Evolutionary conservation across 1,140 invertebrate species (phyloP), one percentile per base, ranked within the genome.

Genomic region (Zaprionus nigranus): DNA sequence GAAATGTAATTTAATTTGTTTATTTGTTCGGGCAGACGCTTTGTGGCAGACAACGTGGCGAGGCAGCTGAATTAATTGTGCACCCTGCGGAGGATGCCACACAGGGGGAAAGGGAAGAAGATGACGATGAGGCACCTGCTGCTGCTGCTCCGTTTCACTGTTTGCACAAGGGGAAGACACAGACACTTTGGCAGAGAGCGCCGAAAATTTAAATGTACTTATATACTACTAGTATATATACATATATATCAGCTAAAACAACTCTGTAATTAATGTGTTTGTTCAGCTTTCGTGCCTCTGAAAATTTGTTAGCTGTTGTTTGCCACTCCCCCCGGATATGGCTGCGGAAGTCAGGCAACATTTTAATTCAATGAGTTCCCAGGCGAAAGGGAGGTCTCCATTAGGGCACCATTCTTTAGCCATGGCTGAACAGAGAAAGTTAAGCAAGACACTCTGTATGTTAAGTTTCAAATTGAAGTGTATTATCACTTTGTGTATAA

Each of bases 1-100:
- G 70, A 90, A 90, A 75, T 88, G 85, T 90, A 84, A 87, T 87
- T 87, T 88, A 90, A 87, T 87, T 90, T 87, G 85, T 87, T 87
- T 88, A 84, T 88, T 88, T 87, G 81, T 64, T 51, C 67, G 84
- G 66, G 66, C 57, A 20, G 30, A 15, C 30, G 22, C 63, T 51
- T 70, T 62, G 61, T 58, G 78, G 60, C 63, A 72, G 51, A 53
- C 64, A 62, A 36, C 63, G 60, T 69, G 59, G 71, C 78, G 46
- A 17, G 80, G 67, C 63, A 60, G 73, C 58, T 81, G 68, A 83
- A 87, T 87, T 83, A 87, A 87, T 88, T 88, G 80, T 63, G 69
- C 74, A 78, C 80, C 80, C 77, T 72, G 71, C 9, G 36, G 28
- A 36, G 56, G 36, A 17, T 34, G 30, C 9, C 9, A 11, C 9